Percentiles rank a stretch among this genome's conserved stretches.
These are phyloP conservation scores for Platycercus adscitus DNA, from an alignment of 2,113 vertebrate species.

Conservation along the genomic window DNA sequence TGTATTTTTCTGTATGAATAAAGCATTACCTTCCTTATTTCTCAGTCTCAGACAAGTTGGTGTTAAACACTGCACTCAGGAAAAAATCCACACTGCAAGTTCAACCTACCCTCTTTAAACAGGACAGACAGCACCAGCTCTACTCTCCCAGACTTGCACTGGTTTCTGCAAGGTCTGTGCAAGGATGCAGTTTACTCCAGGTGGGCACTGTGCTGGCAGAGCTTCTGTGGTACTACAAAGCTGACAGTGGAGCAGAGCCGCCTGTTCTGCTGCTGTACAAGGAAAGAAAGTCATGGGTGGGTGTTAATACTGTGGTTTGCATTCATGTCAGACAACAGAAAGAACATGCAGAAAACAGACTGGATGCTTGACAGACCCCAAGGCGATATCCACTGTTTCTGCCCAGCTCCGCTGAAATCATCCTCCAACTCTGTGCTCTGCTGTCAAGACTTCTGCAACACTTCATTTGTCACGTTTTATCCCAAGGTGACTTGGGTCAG, in stretches of 20 bases:
- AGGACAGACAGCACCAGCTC: not conserved
- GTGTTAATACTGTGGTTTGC: not conserved
- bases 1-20: not conserved
- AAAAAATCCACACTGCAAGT: not conserved
- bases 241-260: not conserved
- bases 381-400: not conserved
- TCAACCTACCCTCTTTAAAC: not conserved
- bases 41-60: not conserved
- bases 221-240: not conserved
- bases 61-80: not conserved
- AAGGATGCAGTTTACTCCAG: not conserved
- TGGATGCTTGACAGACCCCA: not conserved
- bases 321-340: not conserved
- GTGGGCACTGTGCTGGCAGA: no score
- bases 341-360: not conserved
- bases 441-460: not conserved
- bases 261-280: not conserved
- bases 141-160: not conserved
- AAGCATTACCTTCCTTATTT: not conserved
- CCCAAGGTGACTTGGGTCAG: not conserved
- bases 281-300: fast-evolving
- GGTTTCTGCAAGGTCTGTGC: not conserved
- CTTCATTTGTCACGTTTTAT: not conserved
- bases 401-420: not conserved
- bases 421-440: not conserved